Conservation (phyloP, 2,113 vertebrate genomes). For the Sphyrna mokarran region DNA sequence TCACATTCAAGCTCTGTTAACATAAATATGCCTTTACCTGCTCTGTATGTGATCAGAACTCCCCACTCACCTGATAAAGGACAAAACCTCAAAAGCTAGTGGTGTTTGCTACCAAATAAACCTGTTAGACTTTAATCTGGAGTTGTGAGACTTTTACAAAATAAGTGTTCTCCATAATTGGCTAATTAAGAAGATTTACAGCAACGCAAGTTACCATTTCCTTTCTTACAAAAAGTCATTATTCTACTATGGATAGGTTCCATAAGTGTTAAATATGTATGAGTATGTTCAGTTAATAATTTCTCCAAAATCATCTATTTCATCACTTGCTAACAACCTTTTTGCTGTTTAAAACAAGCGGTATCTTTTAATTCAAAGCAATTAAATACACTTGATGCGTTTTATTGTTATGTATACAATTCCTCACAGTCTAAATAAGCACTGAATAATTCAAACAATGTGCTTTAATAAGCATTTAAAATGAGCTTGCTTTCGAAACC, state of each 20-base stretch:
- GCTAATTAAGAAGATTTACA: background rate
- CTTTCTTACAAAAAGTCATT: background rate
- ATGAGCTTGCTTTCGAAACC: background rate
- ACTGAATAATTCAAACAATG: background rate
- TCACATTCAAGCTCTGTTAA: background rate
- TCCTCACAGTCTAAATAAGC: background rate
- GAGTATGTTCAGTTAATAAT: background rate
- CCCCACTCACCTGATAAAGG: no score
- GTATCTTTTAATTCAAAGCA: background rate
- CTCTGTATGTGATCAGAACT: no score
- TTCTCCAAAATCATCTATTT: background rate
- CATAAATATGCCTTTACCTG: no score
- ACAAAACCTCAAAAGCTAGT: no score
- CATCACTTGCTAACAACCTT: background rate
- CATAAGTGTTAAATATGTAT: background rate
- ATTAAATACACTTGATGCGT: background rate
- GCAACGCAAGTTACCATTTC: background rate
- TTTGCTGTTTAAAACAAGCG: background rate
- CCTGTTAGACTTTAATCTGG: no score
- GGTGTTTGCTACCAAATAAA: no score
- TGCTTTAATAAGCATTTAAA: background rate
- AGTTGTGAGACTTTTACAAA: no score
- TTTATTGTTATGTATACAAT: background rate
- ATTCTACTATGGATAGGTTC: background rate
- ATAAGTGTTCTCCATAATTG: background rate